These are phyloP conservation scores for Microplitis demolitor DNA, from an alignment of 1,140 invertebrate genomes.

Conservation along the genomic window DNA sequence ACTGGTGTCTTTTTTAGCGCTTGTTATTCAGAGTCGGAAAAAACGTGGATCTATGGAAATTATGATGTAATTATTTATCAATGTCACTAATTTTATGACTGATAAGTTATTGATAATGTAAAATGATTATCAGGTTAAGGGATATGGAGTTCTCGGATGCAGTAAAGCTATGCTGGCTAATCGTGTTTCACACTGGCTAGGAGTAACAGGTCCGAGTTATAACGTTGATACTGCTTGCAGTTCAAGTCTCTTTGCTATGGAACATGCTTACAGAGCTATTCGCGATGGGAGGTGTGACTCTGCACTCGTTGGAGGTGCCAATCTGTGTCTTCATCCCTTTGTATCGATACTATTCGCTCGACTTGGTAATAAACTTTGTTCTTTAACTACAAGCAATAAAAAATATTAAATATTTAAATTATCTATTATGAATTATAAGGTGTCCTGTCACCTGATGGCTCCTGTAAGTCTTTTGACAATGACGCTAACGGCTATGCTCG, in stretches of 20 bases:
- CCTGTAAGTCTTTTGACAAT: constrained; percentile 89
- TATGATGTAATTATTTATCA: constrained; percentile 50
- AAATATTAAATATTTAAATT: background rate
- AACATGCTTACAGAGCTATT: constrained; percentile 81
- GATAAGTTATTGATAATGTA: no score
- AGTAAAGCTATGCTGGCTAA: constrained; percentile 91
- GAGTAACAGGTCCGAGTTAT: constrained; percentile 78
- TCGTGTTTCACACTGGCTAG: constrained; percentile 79
- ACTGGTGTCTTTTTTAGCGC: constrained; percentile 83
- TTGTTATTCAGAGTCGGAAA: constrained; percentile 78
- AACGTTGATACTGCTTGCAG: constrained; percentile 89
- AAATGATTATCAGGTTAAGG: constrained; percentile 43
- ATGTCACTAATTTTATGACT: no score
- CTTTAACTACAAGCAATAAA: no score
- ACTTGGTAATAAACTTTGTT: constrained; percentile 44
- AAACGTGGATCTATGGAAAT: constrained; percentile 71
- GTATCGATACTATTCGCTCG: constrained; percentile 79
- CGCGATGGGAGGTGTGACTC: constrained; percentile 79
- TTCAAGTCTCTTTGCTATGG: constrained; percentile 83
- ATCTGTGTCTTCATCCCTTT: constrained; percentile 84
- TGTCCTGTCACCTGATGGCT: constrained; percentile 83
- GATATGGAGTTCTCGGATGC: constrained; percentile 67
- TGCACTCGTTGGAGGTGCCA: constrained; percentile 85
- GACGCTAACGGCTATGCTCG: constrained; percentile 77
- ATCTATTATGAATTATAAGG: constrained; percentile 62